Evolutionary conservation across 2,113 vertebrate genomes (phyloP).

Genomic region (Geococcyx californianus): DNA sequence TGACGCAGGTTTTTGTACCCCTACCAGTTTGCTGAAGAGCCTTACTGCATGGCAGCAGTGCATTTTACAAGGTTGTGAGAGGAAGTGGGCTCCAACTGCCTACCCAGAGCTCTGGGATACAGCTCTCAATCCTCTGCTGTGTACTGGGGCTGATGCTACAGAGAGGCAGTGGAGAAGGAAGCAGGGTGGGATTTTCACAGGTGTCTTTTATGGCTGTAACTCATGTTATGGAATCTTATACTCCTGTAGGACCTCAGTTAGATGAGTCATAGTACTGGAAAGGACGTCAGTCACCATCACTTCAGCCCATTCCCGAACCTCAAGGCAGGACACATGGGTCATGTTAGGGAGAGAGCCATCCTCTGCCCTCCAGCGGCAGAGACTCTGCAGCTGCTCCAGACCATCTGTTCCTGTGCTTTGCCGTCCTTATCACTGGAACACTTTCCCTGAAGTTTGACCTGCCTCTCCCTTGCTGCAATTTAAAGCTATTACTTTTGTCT

Average conservation of each 20-base stretch:
- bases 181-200: background rate
- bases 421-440: background rate
- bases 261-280: background rate
- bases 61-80: background rate
- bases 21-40: background rate
- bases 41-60: background rate
- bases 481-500: conserved; percentile 58
- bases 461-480: conserved; percentile 39
- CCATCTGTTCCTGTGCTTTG: background rate
- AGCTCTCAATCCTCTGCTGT: background rate
- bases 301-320: background rate
- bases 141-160: background rate
- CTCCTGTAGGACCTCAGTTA: background rate
- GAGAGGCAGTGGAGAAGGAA: background rate
- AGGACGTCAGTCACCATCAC: background rate
- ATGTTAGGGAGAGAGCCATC: background rate
- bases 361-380: background rate
- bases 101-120: background rate
- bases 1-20: background rate
- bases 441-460: conserved; percentile 31
- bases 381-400: background rate
- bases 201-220: background rate
- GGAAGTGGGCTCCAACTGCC: background rate
- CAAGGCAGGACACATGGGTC: background rate
- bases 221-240: background rate